Percentiles rank a stretch among this genome's conserved stretches.
Evolutionary conservation across 2,113 vertebrate genomes (phyloP).

Genomic region (Coptodon bakossiorum): DNA sequence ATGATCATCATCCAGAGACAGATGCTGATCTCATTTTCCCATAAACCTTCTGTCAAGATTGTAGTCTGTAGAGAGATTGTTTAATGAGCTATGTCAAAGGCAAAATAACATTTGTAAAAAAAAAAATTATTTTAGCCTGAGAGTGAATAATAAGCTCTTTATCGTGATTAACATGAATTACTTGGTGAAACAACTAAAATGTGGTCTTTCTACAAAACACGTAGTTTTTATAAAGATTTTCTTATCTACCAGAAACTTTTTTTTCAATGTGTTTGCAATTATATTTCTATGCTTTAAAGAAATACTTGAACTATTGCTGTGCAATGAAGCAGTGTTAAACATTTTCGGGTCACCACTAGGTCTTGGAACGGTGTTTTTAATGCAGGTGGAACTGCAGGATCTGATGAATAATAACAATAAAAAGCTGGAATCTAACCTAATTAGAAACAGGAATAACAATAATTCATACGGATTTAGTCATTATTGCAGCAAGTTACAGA

Average conservation of each 20-base stretch:
- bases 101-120: neutral
- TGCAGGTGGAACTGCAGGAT: conserved; percentile 5
- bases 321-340: conserved; percentile 27
- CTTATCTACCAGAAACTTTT: conserved; percentile 3
- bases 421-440: conserved; percentile 14
- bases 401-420: neutral
- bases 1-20: neutral
- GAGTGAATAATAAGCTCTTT: neutral
- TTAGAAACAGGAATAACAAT: conserved; percentile 32
- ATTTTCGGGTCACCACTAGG: conserved; percentile 10
- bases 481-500: neutral
- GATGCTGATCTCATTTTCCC: neutral
- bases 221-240: neutral
- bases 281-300: neutral
- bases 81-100: neutral
- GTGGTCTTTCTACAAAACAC: neutral
- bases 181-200: neutral
- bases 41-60: neutral
- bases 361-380: neutral
- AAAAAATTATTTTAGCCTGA: neutral
- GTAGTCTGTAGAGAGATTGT: neutral
- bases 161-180: neutral
- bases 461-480: conserved; percentile 33
- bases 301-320: conserved; percentile 7
- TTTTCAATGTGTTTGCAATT: conserved; percentile 35